These are phyloP conservation scores for Drosophila stalkeri DNA, from an alignment of 2,888 invertebrate genomes.

Conservation along the genomic window DNA sequence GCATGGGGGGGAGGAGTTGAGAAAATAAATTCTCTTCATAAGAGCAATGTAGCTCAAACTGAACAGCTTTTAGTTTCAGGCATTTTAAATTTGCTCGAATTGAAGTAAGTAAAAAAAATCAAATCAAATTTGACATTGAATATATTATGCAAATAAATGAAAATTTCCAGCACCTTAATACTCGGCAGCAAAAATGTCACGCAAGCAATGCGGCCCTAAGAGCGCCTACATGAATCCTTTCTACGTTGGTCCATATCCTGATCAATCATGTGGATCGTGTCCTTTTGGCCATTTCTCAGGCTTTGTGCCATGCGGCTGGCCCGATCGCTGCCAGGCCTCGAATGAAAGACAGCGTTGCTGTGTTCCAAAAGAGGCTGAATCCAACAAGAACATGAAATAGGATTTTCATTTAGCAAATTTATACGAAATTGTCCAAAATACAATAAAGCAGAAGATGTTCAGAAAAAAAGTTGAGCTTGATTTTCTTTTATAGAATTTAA, in stretches of 20 bases:
- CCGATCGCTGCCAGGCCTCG: constrained; percentile 1
- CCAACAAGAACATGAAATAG: not conserved
- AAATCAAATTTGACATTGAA: not conserved
- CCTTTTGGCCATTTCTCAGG: constrained; percentile 57
- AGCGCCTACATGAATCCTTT: constrained; percentile 58
- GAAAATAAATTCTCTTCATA: not conserved
- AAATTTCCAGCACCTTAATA: not conserved
- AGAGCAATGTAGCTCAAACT: not conserved
- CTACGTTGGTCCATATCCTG: constrained; percentile 65
- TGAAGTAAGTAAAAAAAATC: not conserved
- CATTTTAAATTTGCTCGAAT: not conserved
- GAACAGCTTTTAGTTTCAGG: not conserved
- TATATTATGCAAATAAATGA: not conserved
- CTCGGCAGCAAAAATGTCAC: constrained; percentile 10
- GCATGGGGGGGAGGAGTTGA: too few relatives aligned
- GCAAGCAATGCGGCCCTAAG: not conserved
- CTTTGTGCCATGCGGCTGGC: constrained; percentile 55
- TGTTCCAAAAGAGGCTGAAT: not conserved
- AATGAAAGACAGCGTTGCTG: not conserved
- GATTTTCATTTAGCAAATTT: not conserved
- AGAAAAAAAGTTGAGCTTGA: not conserved
- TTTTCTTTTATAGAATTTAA: too few relatives aligned
- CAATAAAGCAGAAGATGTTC: constrained; percentile 6
- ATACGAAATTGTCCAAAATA: not conserved
- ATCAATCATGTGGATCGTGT: constrained; percentile 48